Conservation (phyloP, 2,888 invertebrate species). For the Amiota minor region DNA sequence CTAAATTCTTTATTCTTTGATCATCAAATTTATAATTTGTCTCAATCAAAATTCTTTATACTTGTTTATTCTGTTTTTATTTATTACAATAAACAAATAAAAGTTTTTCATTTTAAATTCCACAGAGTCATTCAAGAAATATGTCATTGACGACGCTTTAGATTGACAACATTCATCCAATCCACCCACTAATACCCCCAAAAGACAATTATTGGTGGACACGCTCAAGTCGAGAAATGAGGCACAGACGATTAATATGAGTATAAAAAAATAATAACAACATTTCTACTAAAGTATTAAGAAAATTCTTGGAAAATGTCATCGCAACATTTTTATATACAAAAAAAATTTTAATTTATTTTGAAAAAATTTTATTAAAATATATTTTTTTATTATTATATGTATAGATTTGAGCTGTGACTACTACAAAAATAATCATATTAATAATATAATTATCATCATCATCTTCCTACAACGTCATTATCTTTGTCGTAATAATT, state of each 20-base stretch:
- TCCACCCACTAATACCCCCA: background rate
- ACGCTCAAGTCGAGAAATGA: background rate
- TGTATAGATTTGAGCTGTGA: background rate
- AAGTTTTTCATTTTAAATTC: slow-evolving; percentile 7
- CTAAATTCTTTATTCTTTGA: no score
- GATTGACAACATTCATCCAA: background rate
- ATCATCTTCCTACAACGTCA: background rate
- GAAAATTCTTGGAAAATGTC: slow-evolving; percentile 16
- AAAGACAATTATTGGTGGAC: slow-evolving; percentile 18
- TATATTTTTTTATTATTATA: slow-evolving; percentile 19
- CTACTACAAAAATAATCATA: background rate
- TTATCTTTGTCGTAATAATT: slow-evolving; percentile 12
- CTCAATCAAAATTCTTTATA: no score
- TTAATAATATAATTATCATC: background rate
- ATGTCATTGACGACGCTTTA: background rate
- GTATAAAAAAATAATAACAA: slow-evolving; percentile 47
- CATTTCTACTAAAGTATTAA: slow-evolving; percentile 6
- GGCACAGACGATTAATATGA: slow-evolving; percentile 67
- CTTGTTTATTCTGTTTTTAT: slow-evolving; percentile 4
- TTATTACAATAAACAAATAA: background rate
- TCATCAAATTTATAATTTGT: no score
- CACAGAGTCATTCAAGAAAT: background rate
- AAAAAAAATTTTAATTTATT: slow-evolving; percentile 52
- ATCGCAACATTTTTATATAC: slow-evolving; percentile 61
- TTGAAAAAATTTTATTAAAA: slow-evolving; percentile 1